phyloP scores from a whole-genome alignment of 2,888 invertebrate species.

The Sceliomorpha sp. region DNA sequence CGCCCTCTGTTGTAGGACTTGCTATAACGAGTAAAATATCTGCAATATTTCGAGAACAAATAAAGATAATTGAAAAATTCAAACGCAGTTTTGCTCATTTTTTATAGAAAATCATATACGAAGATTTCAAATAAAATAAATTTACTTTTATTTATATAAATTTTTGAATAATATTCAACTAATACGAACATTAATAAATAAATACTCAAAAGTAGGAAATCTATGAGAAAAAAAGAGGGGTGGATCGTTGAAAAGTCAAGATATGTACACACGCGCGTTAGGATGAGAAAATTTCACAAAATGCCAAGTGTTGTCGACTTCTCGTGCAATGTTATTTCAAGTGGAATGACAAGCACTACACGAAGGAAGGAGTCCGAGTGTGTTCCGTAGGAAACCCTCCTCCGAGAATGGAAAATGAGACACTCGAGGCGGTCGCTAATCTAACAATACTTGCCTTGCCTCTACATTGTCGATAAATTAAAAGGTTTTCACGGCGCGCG shows the following conservation, averaged over 20 bases:
- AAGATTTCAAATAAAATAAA: too few relatives aligned
- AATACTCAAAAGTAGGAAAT: too few relatives aligned
- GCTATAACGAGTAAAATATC: too few relatives aligned
- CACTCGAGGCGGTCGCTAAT: constrained; percentile 22
- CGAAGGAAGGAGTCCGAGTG: background rate
- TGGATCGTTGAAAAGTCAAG: constrained; percentile 3
- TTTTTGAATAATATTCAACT: too few relatives aligned
- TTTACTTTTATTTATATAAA: too few relatives aligned
- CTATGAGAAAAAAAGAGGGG: too few relatives aligned
- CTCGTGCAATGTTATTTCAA: constrained; percentile 10
- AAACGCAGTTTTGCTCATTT: too few relatives aligned
- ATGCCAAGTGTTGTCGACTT: constrained; percentile 21
- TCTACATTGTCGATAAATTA: constrained; percentile 48
- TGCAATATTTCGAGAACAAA: too few relatives aligned
- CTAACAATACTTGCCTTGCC: constrained; percentile 10
- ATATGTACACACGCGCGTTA: background rate
- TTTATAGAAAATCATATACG: too few relatives aligned
- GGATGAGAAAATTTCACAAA: constrained; percentile 9
- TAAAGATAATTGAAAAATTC: too few relatives aligned
- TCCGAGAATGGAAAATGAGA: constrained; percentile 41
- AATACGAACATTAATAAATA: too few relatives aligned
- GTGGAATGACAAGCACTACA: constrained; percentile 8
- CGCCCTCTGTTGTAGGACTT: too few relatives aligned
- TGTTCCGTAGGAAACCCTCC: constrained; percentile 19
- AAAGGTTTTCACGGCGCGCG: constrained; percentile 22